Evolutionary conservation across 1,140 invertebrate species (phyloP).

Genomic region (Drosophila sulfurigaster): DNA sequence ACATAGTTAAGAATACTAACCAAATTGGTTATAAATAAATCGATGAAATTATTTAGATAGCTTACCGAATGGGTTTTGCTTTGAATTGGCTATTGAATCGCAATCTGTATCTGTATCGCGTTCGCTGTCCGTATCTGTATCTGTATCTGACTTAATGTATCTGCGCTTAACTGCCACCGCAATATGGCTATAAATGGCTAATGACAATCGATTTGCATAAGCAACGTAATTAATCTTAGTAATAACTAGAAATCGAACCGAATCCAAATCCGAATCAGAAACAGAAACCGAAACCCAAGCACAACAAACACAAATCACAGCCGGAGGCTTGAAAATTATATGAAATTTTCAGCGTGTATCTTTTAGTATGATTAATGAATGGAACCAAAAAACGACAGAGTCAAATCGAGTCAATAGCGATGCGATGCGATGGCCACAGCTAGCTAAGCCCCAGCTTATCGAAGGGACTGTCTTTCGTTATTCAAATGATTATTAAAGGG

Average conservation of each 20-base stretch:
- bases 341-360: slow-evolving; percentile 72
- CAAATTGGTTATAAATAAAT: slow-evolving; percentile 67
- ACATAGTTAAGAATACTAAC: slow-evolving; percentile 56
- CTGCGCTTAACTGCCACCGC: slow-evolving; percentile 65
- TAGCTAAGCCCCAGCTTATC: slow-evolving; percentile 35
- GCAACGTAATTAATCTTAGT: slow-evolving; percentile 79
- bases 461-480: slow-evolving; percentile 62
- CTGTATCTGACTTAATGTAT: slow-evolving; percentile 32
- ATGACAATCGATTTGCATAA: slow-evolving; percentile 81
- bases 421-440: slow-evolving; percentile 1
- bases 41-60: slow-evolving; percentile 67
- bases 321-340: slow-evolving; percentile 65
- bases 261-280: slow-evolving; percentile 19
- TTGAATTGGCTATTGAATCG: slow-evolving; percentile 9
- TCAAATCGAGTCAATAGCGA: slow-evolving; percentile 4
- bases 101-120: slow-evolving; percentile 28
- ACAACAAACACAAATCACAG: slow-evolving; percentile 54
- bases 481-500: slow-evolving; percentile 73
- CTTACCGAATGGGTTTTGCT: slow-evolving; percentile 4
- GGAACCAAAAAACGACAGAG: slow-evolving; percentile 39
- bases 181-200: slow-evolving; percentile 72
- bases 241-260: slow-evolving; percentile 76
- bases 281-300: slow-evolving; percentile 16
- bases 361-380: slow-evolving; percentile 79
- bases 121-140: slow-evolving; percentile 4